Conservation (phyloP, 1,140 invertebrate species). For the Listronotus oregonensis region DNA sequence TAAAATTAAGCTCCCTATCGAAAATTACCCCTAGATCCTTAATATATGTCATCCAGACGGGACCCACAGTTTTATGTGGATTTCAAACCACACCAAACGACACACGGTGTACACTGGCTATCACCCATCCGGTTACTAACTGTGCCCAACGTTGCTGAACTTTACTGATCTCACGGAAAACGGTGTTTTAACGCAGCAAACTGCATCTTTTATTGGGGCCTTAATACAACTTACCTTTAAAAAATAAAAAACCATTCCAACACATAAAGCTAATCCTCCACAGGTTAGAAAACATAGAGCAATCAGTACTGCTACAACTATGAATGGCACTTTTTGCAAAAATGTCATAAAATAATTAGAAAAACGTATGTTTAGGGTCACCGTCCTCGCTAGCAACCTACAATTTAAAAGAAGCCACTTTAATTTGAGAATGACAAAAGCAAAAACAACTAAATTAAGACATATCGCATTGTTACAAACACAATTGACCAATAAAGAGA, state of each 20-base stretch:
- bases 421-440: background rate
- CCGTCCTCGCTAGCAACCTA: conserved; percentile 60
- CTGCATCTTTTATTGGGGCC: conserved; percentile 14
- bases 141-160: no score
- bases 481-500: no score
- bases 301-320: conserved; percentile 57
- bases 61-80: no score
- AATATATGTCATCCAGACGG: no score
- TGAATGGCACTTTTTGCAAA: conserved; percentile 60
- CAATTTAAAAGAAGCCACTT: conserved; percentile 16
- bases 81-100: no score
- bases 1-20: no score
- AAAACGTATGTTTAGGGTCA: conserved; percentile 59
- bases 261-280: conserved; percentile 59
- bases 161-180: no score
- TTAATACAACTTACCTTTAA: conserved; percentile 57
- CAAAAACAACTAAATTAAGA: no score
- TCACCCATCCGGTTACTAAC: no score
- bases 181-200: background rate
- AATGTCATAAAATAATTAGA: conserved; percentile 62
- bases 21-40: no score
- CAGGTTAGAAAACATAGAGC: conserved; percentile 61
- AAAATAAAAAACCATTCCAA: conserved; percentile 63
- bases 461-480: background rate
- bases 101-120: no score